Conservation (phyloP, 2,888 invertebrate species). For the Synergus gifuensis region DNA sequence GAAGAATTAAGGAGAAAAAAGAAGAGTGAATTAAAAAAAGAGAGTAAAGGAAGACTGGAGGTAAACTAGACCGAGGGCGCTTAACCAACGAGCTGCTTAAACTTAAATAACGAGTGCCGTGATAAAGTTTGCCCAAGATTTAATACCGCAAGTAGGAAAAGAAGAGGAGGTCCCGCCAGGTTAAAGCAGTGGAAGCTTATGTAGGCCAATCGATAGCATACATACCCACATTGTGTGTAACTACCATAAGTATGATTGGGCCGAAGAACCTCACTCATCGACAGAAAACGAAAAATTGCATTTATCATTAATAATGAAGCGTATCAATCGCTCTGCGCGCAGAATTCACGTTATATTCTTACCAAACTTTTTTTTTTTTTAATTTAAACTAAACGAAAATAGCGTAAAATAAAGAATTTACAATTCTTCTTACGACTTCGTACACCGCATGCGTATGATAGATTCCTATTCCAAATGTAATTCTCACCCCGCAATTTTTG, state of each 20-base stretch:
- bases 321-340: too few relatives aligned
- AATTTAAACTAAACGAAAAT: too few relatives aligned
- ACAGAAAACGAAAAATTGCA: neutral
- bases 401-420: neutral
- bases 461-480: neutral
- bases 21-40: neutral
- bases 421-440: neutral
- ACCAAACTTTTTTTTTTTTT: too few relatives aligned
- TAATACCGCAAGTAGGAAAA: slow-evolving; percentile 33
- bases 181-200: slow-evolving; percentile 52
- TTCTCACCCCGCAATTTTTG: neutral
- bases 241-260: slow-evolving; percentile 15
- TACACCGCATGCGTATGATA: neutral
- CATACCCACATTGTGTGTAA: slow-evolving; percentile 43
- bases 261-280: slow-evolving; percentile 21
- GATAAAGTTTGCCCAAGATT: slow-evolving; percentile 56
- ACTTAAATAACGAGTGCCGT: slow-evolving; percentile 48
- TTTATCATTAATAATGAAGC: slow-evolving; percentile 7
- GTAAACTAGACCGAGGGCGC: slow-evolving; percentile 29
- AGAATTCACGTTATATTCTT: too few relatives aligned
- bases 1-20: neutral
- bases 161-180: neutral
- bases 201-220: slow-evolving; percentile 62
- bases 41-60: neutral
- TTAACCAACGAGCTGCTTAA: slow-evolving; percentile 50